These are phyloP conservation scores for Isaurus tuberculatus DNA, from an alignment of 92 coral and sea anemone genomes.

Conservation along the genomic window DNA sequence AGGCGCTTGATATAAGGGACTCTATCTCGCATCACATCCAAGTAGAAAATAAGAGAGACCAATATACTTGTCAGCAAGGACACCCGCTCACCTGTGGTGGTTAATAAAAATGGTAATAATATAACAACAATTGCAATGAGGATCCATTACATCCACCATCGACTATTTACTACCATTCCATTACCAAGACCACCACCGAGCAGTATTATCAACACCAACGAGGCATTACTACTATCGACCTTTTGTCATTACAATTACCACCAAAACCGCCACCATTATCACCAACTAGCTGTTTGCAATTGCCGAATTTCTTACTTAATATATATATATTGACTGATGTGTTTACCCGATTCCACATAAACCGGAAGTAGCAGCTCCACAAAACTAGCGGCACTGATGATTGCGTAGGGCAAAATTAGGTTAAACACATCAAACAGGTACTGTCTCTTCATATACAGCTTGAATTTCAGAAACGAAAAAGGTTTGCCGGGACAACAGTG, in stretches of 20 bases:
- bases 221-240: no score
- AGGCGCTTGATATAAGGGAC: slow-evolving; percentile 37
- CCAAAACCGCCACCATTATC: no score
- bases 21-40: slow-evolving; percentile 36
- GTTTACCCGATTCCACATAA: slow-evolving; percentile 35
- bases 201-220: no score
- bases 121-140: background rate
- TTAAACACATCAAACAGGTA: slow-evolving; percentile 46
- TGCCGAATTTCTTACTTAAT: background rate
- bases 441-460: slow-evolving; percentile 41
- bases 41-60: slow-evolving; percentile 46
- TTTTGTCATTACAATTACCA: no score
- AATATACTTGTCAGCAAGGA: slow-evolving; percentile 37
- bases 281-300: no score
- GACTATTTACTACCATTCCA: no score
- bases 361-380: slow-evolving; percentile 42
- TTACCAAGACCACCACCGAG: no score
- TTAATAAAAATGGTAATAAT: background rate
- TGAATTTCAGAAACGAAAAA: slow-evolving; percentile 26
- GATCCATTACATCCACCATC: no score
- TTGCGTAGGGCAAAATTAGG: slow-evolving; percentile 41
- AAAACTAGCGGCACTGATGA: slow-evolving; percentile 37
- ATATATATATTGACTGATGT: no score
- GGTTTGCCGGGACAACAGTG: slow-evolving; percentile 31
- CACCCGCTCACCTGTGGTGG: slow-evolving; percentile 33